These are phyloP conservation scores for Irena cyanogastra DNA, from an alignment of 2,113 vertebrate genomes.

Conservation along the genomic window DNA sequence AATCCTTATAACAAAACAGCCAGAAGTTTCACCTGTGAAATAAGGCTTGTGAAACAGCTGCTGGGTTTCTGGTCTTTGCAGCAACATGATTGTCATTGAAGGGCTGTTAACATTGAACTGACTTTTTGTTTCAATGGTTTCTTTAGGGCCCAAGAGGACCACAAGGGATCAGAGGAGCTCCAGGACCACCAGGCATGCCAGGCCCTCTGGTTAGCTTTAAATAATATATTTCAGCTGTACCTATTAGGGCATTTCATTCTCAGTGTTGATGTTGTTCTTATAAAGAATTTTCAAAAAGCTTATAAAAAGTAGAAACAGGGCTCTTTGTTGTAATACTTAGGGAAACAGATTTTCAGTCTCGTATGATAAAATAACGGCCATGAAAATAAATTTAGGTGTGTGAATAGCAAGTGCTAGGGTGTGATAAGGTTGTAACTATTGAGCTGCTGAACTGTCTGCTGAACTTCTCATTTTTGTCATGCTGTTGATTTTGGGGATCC, in stretches of 20 bases:
- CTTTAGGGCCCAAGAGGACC: slow-evolving; percentile 60
- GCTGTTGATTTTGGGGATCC: not conserved
- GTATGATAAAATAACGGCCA: not conserved
- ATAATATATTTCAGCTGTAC: not conserved
- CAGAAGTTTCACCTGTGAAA: not conserved
- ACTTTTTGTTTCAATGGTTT: not conserved
- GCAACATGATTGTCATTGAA: not conserved
- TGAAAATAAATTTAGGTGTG: not conserved
- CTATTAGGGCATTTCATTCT: not conserved
- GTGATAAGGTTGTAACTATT: not conserved
- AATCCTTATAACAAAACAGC: not conserved
- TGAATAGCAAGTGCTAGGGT: not conserved
- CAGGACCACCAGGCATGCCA: slow-evolving; percentile 45
- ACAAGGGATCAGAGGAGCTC: slow-evolving; percentile 49
- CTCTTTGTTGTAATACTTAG: not conserved
- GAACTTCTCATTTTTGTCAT: not conserved
- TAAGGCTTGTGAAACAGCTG: not conserved
- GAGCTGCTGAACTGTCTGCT: not conserved
- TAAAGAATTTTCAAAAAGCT: not conserved
- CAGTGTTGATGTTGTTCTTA: not conserved
- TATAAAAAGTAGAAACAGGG: not conserved
- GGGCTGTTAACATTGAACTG: not conserved
- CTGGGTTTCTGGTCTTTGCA: not conserved
- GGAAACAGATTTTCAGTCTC: not conserved
- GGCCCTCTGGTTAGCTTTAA: slow-evolving; percentile 55